A percentile compares a stretch with the other conserved stretches of the same genome.
Evolutionary conservation across 2,888 invertebrate genomes (phyloP).

Genomic region (Harmothoe impar): DNA sequence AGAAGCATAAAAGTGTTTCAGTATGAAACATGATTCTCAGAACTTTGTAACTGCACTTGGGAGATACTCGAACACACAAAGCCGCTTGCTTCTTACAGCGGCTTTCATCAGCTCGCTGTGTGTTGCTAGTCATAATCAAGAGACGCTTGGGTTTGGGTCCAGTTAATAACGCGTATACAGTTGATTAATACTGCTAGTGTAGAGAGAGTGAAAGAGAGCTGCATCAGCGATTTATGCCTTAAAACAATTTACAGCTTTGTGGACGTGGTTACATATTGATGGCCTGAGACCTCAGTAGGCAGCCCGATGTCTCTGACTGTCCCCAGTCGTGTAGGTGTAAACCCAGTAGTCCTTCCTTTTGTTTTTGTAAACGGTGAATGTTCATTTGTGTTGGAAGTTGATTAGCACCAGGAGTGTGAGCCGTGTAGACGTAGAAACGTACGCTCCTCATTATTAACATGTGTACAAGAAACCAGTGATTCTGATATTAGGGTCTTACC

Average conservation of each 20-base stretch:
- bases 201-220: not conserved
- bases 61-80: not conserved
- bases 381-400: not conserved
- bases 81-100: not conserved
- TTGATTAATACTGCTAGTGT: not conserved
- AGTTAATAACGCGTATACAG: not conserved
- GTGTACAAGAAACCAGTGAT: slow-evolving; percentile 9
- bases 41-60: slow-evolving; percentile 6
- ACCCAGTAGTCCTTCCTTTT: not conserved
- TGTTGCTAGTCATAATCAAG: slow-evolving; percentile 31
- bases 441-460: not conserved
- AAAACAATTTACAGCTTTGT: slow-evolving; percentile 26
- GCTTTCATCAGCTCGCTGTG: not conserved
- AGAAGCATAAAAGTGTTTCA: not conserved
- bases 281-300: not conserved
- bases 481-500: not conserved
- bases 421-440: not conserved
- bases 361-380: not conserved
- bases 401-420: not conserved
- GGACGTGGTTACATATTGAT: not conserved
- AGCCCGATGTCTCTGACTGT: not conserved
- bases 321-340: not conserved
- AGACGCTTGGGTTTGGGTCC: slow-evolving; percentile 1
- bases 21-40: not conserved
- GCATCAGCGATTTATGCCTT: slow-evolving; percentile 12